phyloP scores from a whole-genome alignment of 2,797 vertebrate genomes.

The Protosalanx chinensis region DNA sequence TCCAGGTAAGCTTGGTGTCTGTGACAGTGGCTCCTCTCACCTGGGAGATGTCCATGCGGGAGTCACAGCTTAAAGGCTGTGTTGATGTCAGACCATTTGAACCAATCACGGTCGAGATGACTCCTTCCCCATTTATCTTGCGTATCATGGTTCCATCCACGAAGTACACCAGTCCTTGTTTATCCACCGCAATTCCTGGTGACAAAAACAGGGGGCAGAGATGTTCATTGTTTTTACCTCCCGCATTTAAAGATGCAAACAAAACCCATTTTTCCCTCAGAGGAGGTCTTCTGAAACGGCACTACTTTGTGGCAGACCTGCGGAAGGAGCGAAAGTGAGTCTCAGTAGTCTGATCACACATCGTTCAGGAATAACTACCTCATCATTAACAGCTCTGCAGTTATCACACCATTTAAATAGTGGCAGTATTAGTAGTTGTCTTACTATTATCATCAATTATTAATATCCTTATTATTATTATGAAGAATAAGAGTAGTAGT shows the following conservation, averaged over 20 bases:
- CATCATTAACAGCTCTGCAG: neutral
- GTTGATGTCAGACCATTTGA: conserved; percentile 82
- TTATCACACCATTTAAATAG: neutral
- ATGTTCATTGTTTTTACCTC: neutral
- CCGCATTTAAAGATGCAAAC: neutral
- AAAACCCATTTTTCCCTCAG: neutral
- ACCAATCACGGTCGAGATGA: conserved; percentile 83
- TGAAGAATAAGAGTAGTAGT: no score
- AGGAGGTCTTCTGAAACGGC: neutral
- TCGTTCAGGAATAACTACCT: neutral
- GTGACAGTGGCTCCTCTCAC: conserved; percentile 50
- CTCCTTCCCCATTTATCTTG: conserved; percentile 78
- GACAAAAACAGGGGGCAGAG: neutral
- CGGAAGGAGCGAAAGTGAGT: no score
- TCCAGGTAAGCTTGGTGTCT: no score
- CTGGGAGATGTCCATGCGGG: conserved; percentile 85
- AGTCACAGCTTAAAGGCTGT: conserved; percentile 83
- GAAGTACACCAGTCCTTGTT: conserved; percentile 81
- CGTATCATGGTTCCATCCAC: conserved; percentile 87
- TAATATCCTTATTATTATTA: no score
- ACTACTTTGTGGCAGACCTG: neutral
- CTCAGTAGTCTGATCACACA: neutral
- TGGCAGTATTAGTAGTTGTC: no score
- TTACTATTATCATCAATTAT: no score
- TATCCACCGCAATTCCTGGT: conserved; percentile 82